Percentiles rank a stretch among this genome's conserved stretches.
Conservation (phyloP, 1,140 invertebrate species). For the Coenobita brevimanus region DNA sequence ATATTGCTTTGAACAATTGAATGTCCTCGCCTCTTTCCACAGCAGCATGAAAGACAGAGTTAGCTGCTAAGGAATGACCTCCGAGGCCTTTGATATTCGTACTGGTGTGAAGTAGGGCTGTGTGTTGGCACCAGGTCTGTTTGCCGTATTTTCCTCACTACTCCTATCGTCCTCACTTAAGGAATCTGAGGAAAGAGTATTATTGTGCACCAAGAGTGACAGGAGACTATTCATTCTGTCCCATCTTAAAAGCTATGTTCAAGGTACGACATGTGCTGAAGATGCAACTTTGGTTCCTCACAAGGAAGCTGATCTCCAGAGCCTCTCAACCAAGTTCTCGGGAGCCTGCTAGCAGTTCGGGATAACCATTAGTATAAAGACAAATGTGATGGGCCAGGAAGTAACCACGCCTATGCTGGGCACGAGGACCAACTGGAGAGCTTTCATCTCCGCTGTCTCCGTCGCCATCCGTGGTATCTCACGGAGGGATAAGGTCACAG, state of each 20-base stretch:
- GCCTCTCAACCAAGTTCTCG: neutral
- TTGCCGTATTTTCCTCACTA: no score
- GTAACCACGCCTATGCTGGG: neutral
- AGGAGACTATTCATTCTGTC: no score
- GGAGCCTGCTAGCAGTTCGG: neutral
- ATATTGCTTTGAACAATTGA: neutral
- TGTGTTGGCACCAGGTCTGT: no score
- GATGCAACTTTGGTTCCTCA: no score
- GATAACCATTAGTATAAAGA: neutral
- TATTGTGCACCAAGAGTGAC: no score
- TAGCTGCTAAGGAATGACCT: neutral
- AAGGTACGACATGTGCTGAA: no score
- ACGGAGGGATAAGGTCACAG: neutral
- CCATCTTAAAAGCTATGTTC: no score
- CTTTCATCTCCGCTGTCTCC: neutral
- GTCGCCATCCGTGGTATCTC: neutral
- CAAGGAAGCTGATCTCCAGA: no score
- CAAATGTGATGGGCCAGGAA: conserved; percentile 1
- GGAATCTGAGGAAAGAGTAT: no score
- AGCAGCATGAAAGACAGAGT: neutral
- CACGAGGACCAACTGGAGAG: neutral
- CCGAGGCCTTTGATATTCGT: no score
- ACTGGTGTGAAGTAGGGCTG: no score
- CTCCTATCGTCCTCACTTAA: no score
- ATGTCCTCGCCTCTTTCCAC: neutral